Conservation (phyloP, 2,113 vertebrate genomes). For the Lipotes vexillifer region DNA sequence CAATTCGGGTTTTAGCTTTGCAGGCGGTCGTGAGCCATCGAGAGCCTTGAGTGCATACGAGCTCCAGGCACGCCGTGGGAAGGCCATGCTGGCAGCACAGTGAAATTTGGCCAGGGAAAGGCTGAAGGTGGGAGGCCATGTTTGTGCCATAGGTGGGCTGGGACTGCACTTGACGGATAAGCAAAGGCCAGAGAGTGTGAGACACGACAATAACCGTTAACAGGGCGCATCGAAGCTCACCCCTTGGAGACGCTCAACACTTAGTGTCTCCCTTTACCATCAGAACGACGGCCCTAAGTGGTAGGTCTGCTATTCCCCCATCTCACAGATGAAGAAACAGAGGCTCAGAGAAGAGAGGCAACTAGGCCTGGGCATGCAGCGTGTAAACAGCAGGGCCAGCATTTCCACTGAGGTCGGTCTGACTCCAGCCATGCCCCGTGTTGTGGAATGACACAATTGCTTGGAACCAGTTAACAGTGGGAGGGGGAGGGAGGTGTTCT, state of each 20-base stretch:
- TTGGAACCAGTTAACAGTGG: background rate
- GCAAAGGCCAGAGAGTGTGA: background rate
- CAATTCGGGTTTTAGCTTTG: accelerated
- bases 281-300: background rate
- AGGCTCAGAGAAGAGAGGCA: background rate
- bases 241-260: background rate
- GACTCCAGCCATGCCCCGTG: too few relatives aligned
- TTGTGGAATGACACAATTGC: background rate
- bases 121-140: accelerated
- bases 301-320: background rate
- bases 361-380: accelerated
- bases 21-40: background rate
- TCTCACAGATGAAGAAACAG: background rate
- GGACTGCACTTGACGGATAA: accelerated
- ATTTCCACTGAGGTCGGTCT: accelerated
- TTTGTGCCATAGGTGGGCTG: accelerated
- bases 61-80: accelerated
- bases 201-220: accelerated
- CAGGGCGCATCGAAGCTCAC: accelerated
- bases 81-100: accelerated
- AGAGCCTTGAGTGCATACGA: accelerated
- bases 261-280: background rate
- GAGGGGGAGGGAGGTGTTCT: background rate
- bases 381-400: accelerated
- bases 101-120: background rate